phyloP scores from a whole-genome alignment of 1,140 invertebrate genomes.

The Geopemphigus sp. region DNA sequence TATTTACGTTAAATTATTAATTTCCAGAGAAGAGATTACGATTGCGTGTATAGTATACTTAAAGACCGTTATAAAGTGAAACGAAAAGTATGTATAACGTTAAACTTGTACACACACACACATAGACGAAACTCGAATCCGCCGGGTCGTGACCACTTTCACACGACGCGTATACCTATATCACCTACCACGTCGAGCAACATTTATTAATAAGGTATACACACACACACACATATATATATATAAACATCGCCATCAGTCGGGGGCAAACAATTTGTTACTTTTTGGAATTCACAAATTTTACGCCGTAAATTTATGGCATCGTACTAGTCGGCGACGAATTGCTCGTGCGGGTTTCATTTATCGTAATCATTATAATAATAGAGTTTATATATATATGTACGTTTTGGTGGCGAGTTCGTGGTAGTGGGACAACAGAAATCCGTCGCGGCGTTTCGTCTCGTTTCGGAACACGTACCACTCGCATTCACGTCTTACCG shows the following conservation, averaged over 20 bases:
- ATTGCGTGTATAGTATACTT: too few species aligned
- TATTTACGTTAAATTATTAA: too few species aligned
- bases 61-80: conserved; percentile 51
- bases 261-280: not conserved
- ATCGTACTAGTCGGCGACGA: too few species aligned
- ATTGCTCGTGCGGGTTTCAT: too few species aligned
- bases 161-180: not conserved
- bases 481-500: too few species aligned
- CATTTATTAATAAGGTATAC: too few species aligned
- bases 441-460: not conserved
- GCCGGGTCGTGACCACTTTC: conserved; percentile 47
- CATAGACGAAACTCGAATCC: conserved; percentile 6
- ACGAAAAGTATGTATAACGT: conserved; percentile 34
- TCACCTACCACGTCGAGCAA: too few species aligned
- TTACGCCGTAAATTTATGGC: too few species aligned
- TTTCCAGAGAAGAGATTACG: too few species aligned
- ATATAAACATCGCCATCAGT: not conserved
- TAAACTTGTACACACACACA: conserved; percentile 13
- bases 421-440: not conserved
- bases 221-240: too few species aligned
- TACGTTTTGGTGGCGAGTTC: not conserved
- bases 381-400: not conserved
- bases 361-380: not conserved
- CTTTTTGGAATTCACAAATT: too few species aligned
- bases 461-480: conserved; percentile 19